phyloP scores from a whole-genome alignment of 30 jellyfish, hydroid and myxozoan species.

The Aurelia aurita complex sp. Pacific region DNA sequence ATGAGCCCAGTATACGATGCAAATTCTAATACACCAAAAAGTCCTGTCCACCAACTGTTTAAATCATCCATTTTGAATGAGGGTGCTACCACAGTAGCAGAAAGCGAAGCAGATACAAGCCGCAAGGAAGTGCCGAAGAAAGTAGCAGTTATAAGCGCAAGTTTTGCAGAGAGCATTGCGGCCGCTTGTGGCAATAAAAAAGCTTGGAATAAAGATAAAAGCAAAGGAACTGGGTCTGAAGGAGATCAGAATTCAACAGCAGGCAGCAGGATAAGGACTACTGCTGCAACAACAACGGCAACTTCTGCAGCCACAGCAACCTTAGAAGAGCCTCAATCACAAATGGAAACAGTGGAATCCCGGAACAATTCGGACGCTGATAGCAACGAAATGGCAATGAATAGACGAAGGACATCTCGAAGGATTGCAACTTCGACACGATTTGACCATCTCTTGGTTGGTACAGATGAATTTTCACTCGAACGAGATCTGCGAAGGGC shows the following conservation, averaged over 20 bases:
- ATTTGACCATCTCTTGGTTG: conserved; percentile 34
- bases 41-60: too few species aligned
- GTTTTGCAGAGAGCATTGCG: conserved; percentile 71
- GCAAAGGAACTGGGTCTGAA: background rate
- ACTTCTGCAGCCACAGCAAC: background rate
- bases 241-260: background rate
- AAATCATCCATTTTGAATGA: too few species aligned
- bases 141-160: conserved; percentile 39
- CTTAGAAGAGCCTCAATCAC: background rate
- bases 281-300: background rate
- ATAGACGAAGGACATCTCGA: conserved; percentile 49
- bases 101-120: conserved; percentile 1
- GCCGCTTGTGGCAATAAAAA: conserved; percentile 77
- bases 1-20: too few species aligned
- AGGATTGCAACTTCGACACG: conserved; percentile 53
- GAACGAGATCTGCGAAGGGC: conserved; percentile 53
- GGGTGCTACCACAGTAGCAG: background rate
- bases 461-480: conserved; percentile 42
- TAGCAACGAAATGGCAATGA: background rate
- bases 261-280: background rate
- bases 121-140: background rate
- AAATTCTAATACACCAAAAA: too few species aligned
- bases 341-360: background rate
- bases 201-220: conserved; percentile 25
- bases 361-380: too few species aligned